phyloP scores from a whole-genome alignment of 2,113 vertebrate species.

The Calyptommatus sinebrachiatus region DNA sequence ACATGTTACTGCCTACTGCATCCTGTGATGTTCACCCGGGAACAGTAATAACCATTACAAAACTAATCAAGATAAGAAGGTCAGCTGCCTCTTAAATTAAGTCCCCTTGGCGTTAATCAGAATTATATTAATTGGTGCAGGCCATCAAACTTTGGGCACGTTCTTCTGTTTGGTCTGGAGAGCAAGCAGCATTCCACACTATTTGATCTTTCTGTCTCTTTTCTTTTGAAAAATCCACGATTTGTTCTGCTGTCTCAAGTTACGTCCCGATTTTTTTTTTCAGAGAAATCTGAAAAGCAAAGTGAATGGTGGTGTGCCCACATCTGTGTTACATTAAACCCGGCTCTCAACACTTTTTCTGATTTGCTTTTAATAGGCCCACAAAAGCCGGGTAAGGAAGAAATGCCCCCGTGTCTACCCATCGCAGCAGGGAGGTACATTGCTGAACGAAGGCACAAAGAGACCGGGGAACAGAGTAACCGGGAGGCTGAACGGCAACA shows the following conservation, averaged over 20 bases:
- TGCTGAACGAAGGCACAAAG: conserved; percentile 54
- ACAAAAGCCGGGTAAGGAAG: conserved; percentile 63
- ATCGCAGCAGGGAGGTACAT: conserved; percentile 54
- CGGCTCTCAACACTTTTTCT: conserved; percentile 59
- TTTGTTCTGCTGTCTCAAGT: conserved; percentile 74
- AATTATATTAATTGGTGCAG: conserved; percentile 51
- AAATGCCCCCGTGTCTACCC: conserved; percentile 62
- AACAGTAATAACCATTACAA: not conserved
- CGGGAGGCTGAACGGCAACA: conserved; percentile 19
- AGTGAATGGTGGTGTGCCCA: conserved; percentile 62
- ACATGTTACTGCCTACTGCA: no score
- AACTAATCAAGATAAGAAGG: conserved; percentile 37
- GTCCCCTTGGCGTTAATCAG: conserved; percentile 39
- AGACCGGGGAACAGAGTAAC: conserved; percentile 30
- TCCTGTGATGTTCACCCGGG: not conserved
- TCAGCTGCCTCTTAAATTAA: conserved; percentile 53
- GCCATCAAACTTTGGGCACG: conserved; percentile 66
- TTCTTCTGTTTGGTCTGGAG: conserved; percentile 73
- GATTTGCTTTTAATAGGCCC: conserved; percentile 73
- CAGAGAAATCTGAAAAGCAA: conserved; percentile 64
- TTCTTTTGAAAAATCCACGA: conserved; percentile 61
- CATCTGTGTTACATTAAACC: conserved; percentile 77
- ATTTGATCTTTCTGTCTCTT: conserved; percentile 41
- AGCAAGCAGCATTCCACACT: conserved; percentile 70
- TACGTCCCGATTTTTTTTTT: conserved; percentile 69